Conservation (phyloP, 2,113 vertebrate genomes). For the Cebus imitator region DNA sequence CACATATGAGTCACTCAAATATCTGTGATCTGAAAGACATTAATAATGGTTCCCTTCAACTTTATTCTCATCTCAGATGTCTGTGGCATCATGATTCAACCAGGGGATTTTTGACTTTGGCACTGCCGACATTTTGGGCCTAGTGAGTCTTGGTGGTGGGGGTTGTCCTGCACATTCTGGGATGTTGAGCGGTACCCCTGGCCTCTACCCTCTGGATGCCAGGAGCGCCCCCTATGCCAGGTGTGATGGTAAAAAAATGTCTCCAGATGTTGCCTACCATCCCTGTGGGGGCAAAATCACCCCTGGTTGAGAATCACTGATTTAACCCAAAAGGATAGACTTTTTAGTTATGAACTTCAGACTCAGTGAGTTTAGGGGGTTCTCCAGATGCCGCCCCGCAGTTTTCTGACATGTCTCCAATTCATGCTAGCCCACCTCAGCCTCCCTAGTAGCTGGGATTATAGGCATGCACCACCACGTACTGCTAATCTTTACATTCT, state of each 20-base stretch:
- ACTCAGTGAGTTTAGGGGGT: neutral
- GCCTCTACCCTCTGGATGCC: neutral
- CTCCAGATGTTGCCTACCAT: neutral
- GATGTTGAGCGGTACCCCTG: accelerated
- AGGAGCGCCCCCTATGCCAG: too few relatives aligned
- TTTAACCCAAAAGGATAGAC: neutral
- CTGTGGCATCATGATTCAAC: neutral
- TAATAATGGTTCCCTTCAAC: neutral
- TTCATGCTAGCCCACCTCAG: too few relatives aligned
- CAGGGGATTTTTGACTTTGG: neutral
- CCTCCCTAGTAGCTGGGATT: too few relatives aligned
- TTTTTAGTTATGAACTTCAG: neutral
- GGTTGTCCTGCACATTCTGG: too few relatives aligned
- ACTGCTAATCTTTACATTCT: too few relatives aligned
- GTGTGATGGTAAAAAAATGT: too few relatives aligned
- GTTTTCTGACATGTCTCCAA: too few relatives aligned
- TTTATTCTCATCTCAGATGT: neutral
- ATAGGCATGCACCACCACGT: too few relatives aligned
- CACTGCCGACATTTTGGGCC: neutral
- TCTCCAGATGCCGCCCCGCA: neutral
- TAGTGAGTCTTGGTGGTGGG: neutral
- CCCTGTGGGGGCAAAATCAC: neutral
- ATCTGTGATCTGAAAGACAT: neutral
- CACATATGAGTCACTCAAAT: neutral
- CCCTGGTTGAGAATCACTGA: neutral